Conservation (phyloP, 2,888 invertebrate species). For the Pandemis corylana region DNA sequence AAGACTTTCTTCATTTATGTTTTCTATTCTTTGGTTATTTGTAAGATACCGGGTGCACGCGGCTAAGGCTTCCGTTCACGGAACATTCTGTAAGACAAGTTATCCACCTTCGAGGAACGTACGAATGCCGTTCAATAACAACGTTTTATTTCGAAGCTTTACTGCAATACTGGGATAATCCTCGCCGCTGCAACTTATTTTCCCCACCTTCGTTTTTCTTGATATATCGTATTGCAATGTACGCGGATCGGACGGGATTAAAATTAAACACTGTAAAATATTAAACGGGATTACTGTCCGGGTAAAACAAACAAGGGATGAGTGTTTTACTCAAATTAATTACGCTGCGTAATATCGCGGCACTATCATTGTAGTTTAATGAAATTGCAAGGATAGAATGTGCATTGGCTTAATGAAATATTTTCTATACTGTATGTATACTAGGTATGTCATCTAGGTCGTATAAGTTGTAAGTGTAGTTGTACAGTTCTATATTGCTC, state of each 20-base stretch:
- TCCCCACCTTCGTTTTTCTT: slow-evolving; percentile 31
- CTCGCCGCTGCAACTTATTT: slow-evolving; percentile 32
- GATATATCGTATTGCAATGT: slow-evolving; percentile 24
- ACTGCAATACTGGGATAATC: slow-evolving; percentile 39
- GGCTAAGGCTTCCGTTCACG: slow-evolving; percentile 32
- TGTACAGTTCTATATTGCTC: too few species aligned
- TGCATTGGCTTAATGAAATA: neutral
- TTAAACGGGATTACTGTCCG: slow-evolving; percentile 16
- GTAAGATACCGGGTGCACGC: slow-evolving; percentile 34
- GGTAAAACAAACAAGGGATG: slow-evolving; percentile 12
- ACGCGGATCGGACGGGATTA: slow-evolving; percentile 12
- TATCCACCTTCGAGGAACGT: slow-evolving; percentile 39
- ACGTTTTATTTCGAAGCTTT: slow-evolving; percentile 38
- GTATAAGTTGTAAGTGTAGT: too few species aligned
- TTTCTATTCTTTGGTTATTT: slow-evolving; percentile 35
- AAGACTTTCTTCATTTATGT: slow-evolving; percentile 35
- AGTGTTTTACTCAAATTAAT: slow-evolving; percentile 15
- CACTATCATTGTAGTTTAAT: neutral
- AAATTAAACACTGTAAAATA: slow-evolving; percentile 25
- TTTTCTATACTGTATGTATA: neutral
- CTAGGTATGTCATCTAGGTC: too few species aligned
- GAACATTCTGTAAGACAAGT: slow-evolving; percentile 38
- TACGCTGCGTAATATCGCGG: neutral
- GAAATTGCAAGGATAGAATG: neutral
- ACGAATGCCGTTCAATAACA: slow-evolving; percentile 29